Evolutionary conservation across 1,140 invertebrate species (phyloP).

Genomic region (Diachasmimorpha longicaudata): DNA sequence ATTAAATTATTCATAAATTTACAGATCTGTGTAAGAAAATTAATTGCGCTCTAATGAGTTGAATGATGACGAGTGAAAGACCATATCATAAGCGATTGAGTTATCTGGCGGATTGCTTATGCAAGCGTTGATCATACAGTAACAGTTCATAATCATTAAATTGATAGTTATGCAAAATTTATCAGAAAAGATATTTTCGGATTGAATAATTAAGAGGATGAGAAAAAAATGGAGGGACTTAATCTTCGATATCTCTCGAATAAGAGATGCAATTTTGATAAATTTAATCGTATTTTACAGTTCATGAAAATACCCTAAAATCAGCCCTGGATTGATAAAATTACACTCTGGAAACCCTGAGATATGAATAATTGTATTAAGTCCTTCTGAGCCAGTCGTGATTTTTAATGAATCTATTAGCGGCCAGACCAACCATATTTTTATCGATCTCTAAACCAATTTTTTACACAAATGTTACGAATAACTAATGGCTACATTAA

Average conservation of each 20-base stretch:
- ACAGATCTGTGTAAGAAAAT: background rate
- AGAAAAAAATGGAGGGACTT: no score
- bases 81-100: background rate
- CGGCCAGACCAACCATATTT: background rate
- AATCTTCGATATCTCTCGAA: no score
- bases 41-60: background rate
- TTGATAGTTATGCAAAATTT: background rate
- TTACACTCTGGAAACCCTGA: no score
- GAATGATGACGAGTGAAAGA: background rate
- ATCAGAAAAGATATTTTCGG: no score
- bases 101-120: background rate
- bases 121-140: background rate
- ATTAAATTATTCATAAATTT: background rate
- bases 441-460: background rate
- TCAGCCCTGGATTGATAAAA: no score
- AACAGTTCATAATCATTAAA: background rate
- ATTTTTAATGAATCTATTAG: background rate
- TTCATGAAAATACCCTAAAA: no score
- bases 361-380: background rate
- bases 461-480: background rate
- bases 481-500: background rate
- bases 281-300: no score
- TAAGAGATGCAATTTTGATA: no score
- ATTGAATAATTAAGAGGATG: no score
- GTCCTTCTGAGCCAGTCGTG: background rate